These are phyloP conservation scores for Oxycera nigricornis DNA, from an alignment of 2,888 invertebrate species.

Conservation along the genomic window DNA sequence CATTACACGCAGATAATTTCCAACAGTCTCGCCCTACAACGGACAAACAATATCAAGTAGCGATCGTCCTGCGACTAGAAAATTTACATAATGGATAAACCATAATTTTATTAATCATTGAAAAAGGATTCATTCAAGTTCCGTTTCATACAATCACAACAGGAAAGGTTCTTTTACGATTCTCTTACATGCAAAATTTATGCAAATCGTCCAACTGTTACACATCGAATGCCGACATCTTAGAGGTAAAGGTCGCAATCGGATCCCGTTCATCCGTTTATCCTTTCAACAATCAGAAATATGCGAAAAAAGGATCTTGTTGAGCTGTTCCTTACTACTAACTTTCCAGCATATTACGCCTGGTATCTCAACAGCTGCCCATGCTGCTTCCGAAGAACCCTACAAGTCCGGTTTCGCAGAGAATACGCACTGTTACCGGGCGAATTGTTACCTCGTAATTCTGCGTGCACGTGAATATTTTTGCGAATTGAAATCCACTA, in stretches of 20 bases:
- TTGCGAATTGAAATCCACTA: not conserved
- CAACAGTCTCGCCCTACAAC: too few relatives aligned
- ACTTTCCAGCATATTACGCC: too few relatives aligned
- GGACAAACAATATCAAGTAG: too few relatives aligned
- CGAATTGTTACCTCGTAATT: not conserved
- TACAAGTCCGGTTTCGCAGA: not conserved
- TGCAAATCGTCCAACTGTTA: not conserved
- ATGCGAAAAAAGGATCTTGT: not conserved
- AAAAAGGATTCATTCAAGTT: too few relatives aligned
- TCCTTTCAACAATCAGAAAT: not conserved
- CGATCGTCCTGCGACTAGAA: too few relatives aligned
- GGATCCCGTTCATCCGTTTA: conserved; percentile 35
- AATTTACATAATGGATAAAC: too few relatives aligned
- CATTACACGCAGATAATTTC: too few relatives aligned
- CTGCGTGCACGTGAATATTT: not conserved
- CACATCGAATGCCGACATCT: not conserved
- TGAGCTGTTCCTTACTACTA: too few relatives aligned
- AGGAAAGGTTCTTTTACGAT: too few relatives aligned
- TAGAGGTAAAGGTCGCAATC: conserved; percentile 36
- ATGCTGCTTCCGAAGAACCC: not conserved
- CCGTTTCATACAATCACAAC: too few relatives aligned
- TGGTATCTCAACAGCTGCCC: too few relatives aligned
- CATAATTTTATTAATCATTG: too few relatives aligned
- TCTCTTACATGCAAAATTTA: not conserved
- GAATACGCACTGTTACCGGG: not conserved